Evolutionary conservation across 1,140 invertebrate genomes (phyloP), one percentile per base, ranked within the genome.

Genomic region (Acromyrmex charruanus): DNA sequence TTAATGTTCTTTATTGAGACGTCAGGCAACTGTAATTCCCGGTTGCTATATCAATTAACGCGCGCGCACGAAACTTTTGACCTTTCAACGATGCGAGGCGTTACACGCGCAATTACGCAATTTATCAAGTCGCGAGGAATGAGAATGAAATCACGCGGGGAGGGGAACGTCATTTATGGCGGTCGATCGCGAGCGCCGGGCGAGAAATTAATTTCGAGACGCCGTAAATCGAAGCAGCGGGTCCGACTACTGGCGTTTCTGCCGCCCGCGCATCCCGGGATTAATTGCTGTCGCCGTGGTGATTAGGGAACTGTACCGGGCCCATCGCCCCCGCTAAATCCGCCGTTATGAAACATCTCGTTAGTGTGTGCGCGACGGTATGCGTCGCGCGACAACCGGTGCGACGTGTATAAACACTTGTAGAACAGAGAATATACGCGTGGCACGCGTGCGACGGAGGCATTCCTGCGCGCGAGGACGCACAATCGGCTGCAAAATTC

Each of bases 261-360:
- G 31, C 65, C 65, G n/a, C 31, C 65, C 79, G 31, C 88, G 35
- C 65, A 84, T 74, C 65, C 58, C 72, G 55, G 74, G 55, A 90
- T 89, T 89, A 90, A 90, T 90, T 89, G 89, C 80, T 53, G 53
- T 86, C 55, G 68, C 63, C 72, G 66, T 58, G 77, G 81, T 65
- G 86, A 86, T 85, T 86, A 82, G 81, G 65, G 74, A 80, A 85
- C 63, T 77, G 61, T 77, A 49, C 68, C 51, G 18, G n/a, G 53
- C 4, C 12, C 21, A 28, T 12, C 35, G 16, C 65, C 53, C 61
- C 55, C 81, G 74, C 71, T 74, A 89, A 69, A 90, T 85, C 81
- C 86, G 75, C 80, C 69, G 66, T 90, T 88, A 88, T 89, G 86
- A 88, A 90, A 89, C 89, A 89, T 90, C 77, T 87, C 86, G 88